phyloP scores from a whole-genome alignment of 2,888 invertebrate species.

The Tipula confusa region DNA sequence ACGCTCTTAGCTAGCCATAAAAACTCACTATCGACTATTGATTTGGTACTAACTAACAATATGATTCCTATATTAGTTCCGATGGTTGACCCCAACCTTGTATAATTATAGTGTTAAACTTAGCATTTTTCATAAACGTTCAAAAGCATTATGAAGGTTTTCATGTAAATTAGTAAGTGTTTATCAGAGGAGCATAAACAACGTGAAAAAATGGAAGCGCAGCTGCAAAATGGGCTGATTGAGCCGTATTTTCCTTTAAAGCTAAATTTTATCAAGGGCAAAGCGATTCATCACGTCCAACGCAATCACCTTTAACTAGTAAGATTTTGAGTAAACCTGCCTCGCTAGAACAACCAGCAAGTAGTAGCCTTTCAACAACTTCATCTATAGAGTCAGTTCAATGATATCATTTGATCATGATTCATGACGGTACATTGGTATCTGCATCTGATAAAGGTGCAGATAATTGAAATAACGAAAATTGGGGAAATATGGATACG shows the following conservation, averaged over 20 bases:
- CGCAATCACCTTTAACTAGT: constrained; percentile 61
- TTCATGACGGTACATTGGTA: constrained; percentile 66
- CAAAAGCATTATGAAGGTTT: constrained; percentile 86
- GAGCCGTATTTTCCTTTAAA: constrained; percentile 94
- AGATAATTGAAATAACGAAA: constrained; percentile 81
- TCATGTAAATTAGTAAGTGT: constrained; percentile 90
- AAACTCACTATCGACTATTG: too few species aligned
- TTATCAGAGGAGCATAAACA: constrained; percentile 91
- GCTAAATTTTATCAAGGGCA: constrained; percentile 93
- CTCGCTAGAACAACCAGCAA: constrained; percentile 81
- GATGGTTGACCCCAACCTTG: too few species aligned
- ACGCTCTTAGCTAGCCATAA: too few species aligned
- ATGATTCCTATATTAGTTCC: too few species aligned
- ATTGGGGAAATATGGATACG: constrained; percentile 85
- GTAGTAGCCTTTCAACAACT: constrained; percentile 82
- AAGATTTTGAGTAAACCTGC: constrained; percentile 76
- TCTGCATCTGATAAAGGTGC: constrained; percentile 83
- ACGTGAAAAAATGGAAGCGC: constrained; percentile 87
- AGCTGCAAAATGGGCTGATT: constrained; percentile 93
- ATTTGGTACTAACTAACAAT: too few species aligned
- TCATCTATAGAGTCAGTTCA: constrained; percentile 83
- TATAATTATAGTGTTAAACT: too few species aligned
- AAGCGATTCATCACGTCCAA: constrained; percentile 72
- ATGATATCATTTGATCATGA: constrained; percentile 83
- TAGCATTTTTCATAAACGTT: too few species aligned